Evolutionary conservation across 2,888 invertebrate species (phyloP).

Genomic region (Orthosia incerta): DNA sequence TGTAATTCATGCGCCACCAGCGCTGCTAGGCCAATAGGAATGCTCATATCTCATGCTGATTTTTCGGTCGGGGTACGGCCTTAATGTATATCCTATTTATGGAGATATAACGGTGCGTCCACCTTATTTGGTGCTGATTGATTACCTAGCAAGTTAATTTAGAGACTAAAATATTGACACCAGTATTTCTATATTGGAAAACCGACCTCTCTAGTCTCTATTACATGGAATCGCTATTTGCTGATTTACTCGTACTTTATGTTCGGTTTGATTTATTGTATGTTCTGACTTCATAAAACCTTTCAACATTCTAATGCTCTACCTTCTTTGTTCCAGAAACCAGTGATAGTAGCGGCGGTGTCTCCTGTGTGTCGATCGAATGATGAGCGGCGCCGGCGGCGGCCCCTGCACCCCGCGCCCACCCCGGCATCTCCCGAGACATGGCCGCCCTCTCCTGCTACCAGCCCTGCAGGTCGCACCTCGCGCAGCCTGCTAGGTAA

Average conservation of each 20-base stretch:
- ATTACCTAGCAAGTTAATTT: not conserved
- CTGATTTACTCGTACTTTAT: no score
- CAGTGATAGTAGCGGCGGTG: constrained; percentile 57
- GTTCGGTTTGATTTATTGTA: no score
- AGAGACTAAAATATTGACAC: not conserved
- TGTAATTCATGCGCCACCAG: no score
- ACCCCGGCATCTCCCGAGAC: constrained; percentile 75
- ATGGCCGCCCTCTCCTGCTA: constrained; percentile 89
- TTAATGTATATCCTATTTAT: no score
- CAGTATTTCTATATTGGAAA: not conserved
- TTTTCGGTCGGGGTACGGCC: no score
- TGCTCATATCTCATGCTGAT: no score
- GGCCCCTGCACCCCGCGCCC: constrained; percentile 70
- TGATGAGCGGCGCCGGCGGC: constrained; percentile 80
- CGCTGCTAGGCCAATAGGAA: no score
- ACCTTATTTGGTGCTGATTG: not conserved
- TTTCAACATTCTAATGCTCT: not conserved
- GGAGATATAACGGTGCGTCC: not conserved
- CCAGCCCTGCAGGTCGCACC: constrained; percentile 88
- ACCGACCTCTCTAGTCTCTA: no score
- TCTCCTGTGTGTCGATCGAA: constrained; percentile 73
- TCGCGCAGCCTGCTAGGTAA: constrained; percentile 89
- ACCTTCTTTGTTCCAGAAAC: constrained; percentile 42
- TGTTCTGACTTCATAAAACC: no score
- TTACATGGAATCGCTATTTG: no score